Base-by-base conservation (phyloP, 2,113 vertebrate species). In the Phocoena phocoena region DNA sequence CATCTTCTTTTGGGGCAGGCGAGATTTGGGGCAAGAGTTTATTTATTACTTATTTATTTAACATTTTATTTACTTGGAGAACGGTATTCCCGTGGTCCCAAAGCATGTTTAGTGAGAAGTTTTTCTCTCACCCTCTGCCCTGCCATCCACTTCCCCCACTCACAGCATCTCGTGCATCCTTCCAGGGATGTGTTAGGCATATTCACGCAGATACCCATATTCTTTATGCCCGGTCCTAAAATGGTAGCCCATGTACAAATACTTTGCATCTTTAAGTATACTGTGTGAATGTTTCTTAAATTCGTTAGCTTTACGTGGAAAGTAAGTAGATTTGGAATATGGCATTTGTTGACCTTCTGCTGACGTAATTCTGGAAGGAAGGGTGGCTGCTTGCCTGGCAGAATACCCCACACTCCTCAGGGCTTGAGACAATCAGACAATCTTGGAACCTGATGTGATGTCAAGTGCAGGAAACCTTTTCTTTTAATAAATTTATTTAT, bases 161-260 rank as follows among this genome's bases (percentile, higher is more conserved):
- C 44, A 5, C 5, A 1, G 15, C 1, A 1, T 90, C 41, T 53
- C 4, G 0, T 31, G 4, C 26, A 17, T 55, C 15, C 38, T 84
- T 17, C n/a, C 38, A 31, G 26, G 41, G n/a, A 12, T 21, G 2
- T 41, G 10, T 50, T 81, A 2, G 0, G 5, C 26, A 5, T n/a
- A 11, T 55, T 15, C n/a, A 8, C 5, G 18, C 31, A 80, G 92
- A 15, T 73, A 41, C 31, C 23, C 11, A 3, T 33, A 7, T 11
- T 67, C 47, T 50, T 50, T 50, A 2, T n/a, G 41, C 38, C 31
- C 0, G 5, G 8, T 14, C 23, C n/a, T 44, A 25, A 58, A n/a
- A 2, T 21, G 8, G 62, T 31, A 13, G 15, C 25, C 8, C 23
- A 9, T 3, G 6, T n/a, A 12, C 9, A 18, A 1, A 3, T 14